Evolutionary conservation across 2,888 invertebrate species (phyloP).

Genomic region (Phlogophora meticulosa): DNA sequence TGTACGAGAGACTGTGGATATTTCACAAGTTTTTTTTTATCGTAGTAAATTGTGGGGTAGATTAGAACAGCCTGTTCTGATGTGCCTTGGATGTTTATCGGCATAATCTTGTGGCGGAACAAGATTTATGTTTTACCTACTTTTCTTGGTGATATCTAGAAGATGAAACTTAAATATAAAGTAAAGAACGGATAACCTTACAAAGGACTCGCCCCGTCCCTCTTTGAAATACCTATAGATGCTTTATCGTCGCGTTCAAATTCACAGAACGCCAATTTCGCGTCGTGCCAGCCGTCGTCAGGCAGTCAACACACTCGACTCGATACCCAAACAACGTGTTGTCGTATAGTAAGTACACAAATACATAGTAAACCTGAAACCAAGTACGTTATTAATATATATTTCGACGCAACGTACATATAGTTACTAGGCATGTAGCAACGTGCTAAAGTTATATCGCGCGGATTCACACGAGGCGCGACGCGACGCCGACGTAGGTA

Average conservation of each 20-base stretch:
- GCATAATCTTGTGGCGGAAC: constrained; percentile 37
- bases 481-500: constrained; percentile 64
- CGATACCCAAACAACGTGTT: constrained; percentile 28
- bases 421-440: constrained; percentile 68
- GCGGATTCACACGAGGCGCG: constrained; percentile 65
- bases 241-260: constrained; percentile 12
- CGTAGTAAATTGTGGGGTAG: constrained; percentile 58
- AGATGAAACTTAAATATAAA: background rate
- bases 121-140: constrained; percentile 1
- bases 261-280: constrained; percentile 18
- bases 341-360: constrained; percentile 24
- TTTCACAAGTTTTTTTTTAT: constrained; percentile 62
- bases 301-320: constrained; percentile 18
- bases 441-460: constrained; percentile 64
- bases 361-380: constrained; percentile 55
- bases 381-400: constrained; percentile 54
- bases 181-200: background rate
- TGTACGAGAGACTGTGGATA: constrained; percentile 55
- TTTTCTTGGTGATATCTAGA: background rate
- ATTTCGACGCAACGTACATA: constrained; percentile 64
- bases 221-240: background rate
- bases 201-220: background rate
- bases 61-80: constrained; percentile 50
- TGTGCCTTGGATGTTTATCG: constrained; percentile 46
- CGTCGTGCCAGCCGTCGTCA: constrained; percentile 5